Percentiles rank a stretch among this genome's conserved stretches.
Conservation (phyloP, 2,113 vertebrate genomes). For the Corydoras maculifer region DNA sequence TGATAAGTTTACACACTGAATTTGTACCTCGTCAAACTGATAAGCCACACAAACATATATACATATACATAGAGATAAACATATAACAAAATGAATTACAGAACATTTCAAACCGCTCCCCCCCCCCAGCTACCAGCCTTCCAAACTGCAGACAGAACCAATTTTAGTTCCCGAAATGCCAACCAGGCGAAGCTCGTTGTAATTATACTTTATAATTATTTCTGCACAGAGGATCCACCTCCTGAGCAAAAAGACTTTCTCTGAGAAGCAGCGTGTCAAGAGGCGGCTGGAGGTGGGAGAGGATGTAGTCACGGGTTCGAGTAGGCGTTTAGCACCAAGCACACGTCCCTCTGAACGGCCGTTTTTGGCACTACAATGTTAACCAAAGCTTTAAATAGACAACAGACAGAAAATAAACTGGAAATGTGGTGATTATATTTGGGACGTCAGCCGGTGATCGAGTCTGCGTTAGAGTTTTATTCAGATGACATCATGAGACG, state of each 20-base stretch:
- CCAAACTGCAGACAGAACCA: conserved; percentile 25
- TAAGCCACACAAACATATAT: conserved; percentile 1
- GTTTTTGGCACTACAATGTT: conserved; percentile 9
- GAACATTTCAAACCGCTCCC: conserved; percentile 4
- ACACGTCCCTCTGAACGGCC: conserved; percentile 2
- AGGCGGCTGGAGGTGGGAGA: conserved; percentile 15
- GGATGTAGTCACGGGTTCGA: not conserved
- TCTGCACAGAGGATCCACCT: conserved; percentile 29
- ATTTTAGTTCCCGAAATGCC: conserved; percentile 34
- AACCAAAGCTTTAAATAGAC: conserved; percentile 18
- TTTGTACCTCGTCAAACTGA: no score
- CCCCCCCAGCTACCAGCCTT: conserved; percentile 23
- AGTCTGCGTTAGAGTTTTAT: no score
- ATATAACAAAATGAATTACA: conserved; percentile 26
- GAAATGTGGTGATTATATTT: no score
- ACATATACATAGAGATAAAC: no score
- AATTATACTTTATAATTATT: conserved; percentile 44
- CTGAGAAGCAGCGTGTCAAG: conserved; percentile 15
- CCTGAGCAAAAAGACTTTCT: conserved; percentile 22
- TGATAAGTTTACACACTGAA: no score
- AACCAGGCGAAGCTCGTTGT: conserved; percentile 1
- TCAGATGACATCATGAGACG: no score
- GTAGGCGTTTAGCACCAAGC: conserved; percentile 23
- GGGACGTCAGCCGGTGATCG: no score
- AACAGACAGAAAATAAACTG: no score